Percentiles rank a stretch among this genome's conserved stretches.
These are phyloP conservation scores for Passerculus sandwichensis DNA, from an alignment of 2,797 vertebrate species.

Conservation along the genomic window DNA sequence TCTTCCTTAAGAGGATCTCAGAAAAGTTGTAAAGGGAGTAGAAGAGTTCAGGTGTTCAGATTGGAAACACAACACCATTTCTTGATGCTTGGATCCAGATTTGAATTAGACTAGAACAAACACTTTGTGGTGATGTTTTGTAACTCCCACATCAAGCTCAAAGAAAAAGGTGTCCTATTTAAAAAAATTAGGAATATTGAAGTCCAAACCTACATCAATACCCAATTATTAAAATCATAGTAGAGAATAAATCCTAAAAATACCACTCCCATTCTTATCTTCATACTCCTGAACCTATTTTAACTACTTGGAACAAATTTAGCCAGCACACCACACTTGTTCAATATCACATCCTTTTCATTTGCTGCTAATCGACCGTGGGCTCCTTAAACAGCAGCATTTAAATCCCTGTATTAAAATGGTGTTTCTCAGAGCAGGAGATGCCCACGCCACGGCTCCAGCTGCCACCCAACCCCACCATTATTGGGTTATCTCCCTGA, in stretches of 20 bases:
- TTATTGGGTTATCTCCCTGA: not conserved
- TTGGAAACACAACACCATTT: not conserved
- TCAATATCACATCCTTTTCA: not conserved
- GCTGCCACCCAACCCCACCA: not conserved
- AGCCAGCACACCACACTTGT: not conserved
- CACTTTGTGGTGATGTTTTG: not conserved
- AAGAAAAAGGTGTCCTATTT: not conserved
- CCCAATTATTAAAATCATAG: not conserved
- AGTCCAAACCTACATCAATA: not conserved
- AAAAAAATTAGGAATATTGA: not conserved
- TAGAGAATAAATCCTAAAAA: not conserved
- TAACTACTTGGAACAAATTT: not conserved
- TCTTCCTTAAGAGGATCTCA: not conserved
- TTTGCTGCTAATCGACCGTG: not conserved
- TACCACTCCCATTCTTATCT: not conserved
- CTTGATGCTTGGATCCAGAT: not conserved
- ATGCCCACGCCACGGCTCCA: not conserved
- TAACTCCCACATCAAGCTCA: not conserved
- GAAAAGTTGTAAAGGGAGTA: not conserved
- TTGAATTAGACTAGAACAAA: not conserved
- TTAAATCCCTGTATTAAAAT: not conserved
- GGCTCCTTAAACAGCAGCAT: not conserved
- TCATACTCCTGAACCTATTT: not conserved
- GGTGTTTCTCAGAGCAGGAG: not conserved
- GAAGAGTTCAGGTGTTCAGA: not conserved